Evolutionary conservation across 2,113 vertebrate species (phyloP).

Genomic region (Phaetusa simplex): DNA sequence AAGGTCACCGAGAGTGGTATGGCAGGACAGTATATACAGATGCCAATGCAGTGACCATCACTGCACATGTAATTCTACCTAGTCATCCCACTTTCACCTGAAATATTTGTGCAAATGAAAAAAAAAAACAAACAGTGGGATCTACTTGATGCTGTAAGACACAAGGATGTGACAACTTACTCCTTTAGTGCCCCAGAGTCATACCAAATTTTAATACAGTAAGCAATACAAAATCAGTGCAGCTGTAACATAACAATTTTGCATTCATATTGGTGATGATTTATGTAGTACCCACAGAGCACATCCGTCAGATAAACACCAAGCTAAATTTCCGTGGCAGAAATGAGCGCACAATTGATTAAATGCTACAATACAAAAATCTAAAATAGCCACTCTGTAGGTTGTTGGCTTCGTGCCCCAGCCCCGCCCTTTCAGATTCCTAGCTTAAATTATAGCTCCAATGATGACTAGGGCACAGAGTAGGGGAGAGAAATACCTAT

Average conservation of each 20-base stretch:
- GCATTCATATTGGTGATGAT: background rate
- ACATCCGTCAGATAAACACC: background rate
- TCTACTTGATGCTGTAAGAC: background rate
- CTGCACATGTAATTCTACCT: background rate
- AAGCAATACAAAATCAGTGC: background rate
- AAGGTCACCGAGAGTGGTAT: background rate
- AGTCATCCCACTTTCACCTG: background rate
- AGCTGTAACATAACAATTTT: background rate
- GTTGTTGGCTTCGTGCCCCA: background rate
- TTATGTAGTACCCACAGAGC: background rate
- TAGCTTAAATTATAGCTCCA: background rate
- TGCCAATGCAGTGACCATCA: too few species aligned
- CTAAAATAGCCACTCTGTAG: background rate
- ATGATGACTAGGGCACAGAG: background rate
- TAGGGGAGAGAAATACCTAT: background rate
- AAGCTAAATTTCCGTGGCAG: background rate
- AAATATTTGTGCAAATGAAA: background rate
- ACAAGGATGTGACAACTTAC: background rate
- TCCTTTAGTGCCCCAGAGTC: background rate
- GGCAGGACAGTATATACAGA: background rate
- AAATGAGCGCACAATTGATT: background rate
- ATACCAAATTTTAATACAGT: background rate
- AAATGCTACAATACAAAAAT: background rate
- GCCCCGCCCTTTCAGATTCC: background rate
- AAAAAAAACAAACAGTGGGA: rapidly evolving